Evolutionary conservation across 2,888 invertebrate genomes (phyloP).

Genomic region (Chromoteleia sp.): DNA sequence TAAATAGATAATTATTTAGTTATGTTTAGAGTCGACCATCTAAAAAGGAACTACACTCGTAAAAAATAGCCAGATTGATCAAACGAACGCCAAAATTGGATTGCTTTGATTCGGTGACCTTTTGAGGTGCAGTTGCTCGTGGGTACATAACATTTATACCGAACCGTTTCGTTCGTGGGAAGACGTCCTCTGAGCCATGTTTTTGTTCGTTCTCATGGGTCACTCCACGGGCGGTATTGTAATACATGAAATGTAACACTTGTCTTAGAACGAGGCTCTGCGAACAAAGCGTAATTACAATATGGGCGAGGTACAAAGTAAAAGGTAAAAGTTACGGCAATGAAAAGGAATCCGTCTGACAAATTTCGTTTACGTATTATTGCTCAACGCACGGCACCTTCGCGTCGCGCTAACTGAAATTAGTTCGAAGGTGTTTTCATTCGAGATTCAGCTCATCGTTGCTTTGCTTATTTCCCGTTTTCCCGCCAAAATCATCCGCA

Average conservation of each 20-base stretch:
- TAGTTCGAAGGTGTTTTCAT: too few species aligned
- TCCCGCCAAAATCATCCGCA: too few species aligned
- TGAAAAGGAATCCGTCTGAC: conserved; percentile 5
- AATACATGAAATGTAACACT: conserved; percentile 59
- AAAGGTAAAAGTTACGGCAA: conserved; percentile 25
- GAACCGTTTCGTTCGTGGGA: conserved; percentile 65
- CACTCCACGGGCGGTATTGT: conserved; percentile 42
- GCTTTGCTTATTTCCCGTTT: too few species aligned
- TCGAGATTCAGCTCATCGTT: too few species aligned
- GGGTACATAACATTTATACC: conserved; percentile 68
- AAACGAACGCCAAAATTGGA: conserved; percentile 46
- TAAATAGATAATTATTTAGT: too few species aligned
- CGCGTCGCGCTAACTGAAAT: too few species aligned
- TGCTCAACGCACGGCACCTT: too few species aligned
- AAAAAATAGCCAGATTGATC: conserved; percentile 24
- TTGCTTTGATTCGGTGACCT: conserved; percentile 69
- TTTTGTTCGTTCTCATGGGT: conserved; percentile 62
- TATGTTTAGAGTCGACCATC: conserved; percentile 22
- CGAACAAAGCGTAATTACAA: conserved; percentile 46
- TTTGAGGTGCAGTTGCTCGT: conserved; percentile 62
- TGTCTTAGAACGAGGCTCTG: conserved; percentile 5
- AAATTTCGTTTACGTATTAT: conserved; percentile 15
- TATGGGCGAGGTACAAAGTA: conserved; percentile 19
- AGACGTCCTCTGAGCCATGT: conserved; percentile 65
- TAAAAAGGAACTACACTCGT: background rate